Base-by-base conservation (phyloP, 2,888 invertebrate genomes). In the Caenorhabditis uteleia region DNA sequence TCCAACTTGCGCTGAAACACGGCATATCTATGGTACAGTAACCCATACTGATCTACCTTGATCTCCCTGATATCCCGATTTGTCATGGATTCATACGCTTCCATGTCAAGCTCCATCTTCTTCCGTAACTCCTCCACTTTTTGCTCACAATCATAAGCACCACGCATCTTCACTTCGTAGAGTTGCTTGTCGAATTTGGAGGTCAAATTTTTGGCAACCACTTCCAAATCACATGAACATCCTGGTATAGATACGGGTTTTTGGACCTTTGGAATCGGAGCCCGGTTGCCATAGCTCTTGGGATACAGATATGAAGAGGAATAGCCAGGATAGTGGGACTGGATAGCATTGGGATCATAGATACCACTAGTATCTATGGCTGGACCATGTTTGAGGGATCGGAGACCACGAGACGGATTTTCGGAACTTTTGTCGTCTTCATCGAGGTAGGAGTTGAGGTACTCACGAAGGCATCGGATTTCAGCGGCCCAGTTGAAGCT, bases 401-500 rank as follows among this genome's bases (percentile, higher is more conserved):
- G 29, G 18, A 18, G 20, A 2, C 45, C 33, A 29, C 31, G 14
- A 29, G 8, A 29, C 7, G 8, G 7, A 12, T 14, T 33, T 8
- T 29, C 26, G n/a, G 7, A 31, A 18, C 7, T 14, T 4, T 8
- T 10, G 2, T 21, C 21, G 3, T 26, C 7, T 4, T 27, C 6
- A 16, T 43, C 18, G 14, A 29, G 10, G 25, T 33, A 45, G 3
- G 33, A 8, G 16, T 45, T n/a, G 3, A 57, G 23, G 7, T 40
- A 16, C 7, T 64, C 53, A 1, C 64, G 57, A n/a, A 64, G 54
- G n/a, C 64, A 64, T 5, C 64, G 53, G n/a, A 64, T 64, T 36
- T 64, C 64, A 10, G 64, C 64, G 0, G 64, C 64, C 64, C 64
- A 64, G 18, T 64, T 64, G 31, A 25, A 44, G 20, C 62, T 62